Evolutionary conservation across 1,140 invertebrate species (phyloP).

Genomic region (Rhagoletis zephyria): DNA sequence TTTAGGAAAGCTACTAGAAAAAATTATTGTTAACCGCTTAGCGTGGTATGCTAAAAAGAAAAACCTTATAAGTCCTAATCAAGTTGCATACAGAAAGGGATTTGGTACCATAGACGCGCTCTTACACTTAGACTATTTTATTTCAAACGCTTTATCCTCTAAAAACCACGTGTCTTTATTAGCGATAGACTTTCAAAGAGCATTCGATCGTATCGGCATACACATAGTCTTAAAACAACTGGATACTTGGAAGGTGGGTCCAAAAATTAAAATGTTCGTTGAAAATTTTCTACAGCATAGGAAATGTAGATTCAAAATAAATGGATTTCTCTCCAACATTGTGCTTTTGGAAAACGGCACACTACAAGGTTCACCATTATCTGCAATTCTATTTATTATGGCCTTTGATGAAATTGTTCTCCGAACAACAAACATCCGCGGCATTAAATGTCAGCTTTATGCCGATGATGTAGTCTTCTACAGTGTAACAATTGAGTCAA

Average conservation of each 20-base stretch:
- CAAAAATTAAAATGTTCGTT: not conserved
- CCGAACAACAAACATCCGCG: too few relatives aligned
- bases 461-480: too few relatives aligned
- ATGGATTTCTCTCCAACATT: not conserved
- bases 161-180: slow-evolving; percentile 6
- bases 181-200: not conserved
- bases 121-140: not conserved
- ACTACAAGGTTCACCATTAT: too few relatives aligned
- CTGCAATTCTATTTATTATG: too few relatives aligned
- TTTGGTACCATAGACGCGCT: not conserved
- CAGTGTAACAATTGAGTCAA: too few relatives aligned
- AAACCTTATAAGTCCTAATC: not conserved
- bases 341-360: not conserved
- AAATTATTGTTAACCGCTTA: too few relatives aligned
- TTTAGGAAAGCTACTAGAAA: too few relatives aligned
- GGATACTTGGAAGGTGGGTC: not conserved
- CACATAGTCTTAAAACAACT: not conserved
- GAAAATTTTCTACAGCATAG: not conserved
- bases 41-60: not conserved
- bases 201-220: not conserved
- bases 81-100: too few relatives aligned
- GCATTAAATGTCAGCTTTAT: too few relatives aligned
- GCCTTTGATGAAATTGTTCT: too few relatives aligned
- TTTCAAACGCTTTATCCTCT: not conserved
- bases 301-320: not conserved